Percentiles rank a stretch among this genome's conserved stretches.
Conservation (phyloP, 2,113 vertebrate species). For the Ifrita kowaldi region DNA sequence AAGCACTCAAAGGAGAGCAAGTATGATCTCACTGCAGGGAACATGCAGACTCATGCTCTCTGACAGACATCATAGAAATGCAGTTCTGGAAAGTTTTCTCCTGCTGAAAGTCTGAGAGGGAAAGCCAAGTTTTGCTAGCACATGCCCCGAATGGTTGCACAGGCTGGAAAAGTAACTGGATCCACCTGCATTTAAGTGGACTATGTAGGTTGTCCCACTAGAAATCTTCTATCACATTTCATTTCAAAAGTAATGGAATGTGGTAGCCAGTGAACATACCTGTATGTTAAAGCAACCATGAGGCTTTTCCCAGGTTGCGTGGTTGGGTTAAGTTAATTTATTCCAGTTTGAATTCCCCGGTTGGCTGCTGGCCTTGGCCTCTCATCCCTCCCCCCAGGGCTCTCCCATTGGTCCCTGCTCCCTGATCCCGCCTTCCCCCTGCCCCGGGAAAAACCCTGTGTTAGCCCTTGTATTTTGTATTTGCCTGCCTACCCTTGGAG, state of each 20-base stretch:
- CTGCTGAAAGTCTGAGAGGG: not conserved
- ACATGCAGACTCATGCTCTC: fast-evolving
- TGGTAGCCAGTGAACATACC: too few species aligned
- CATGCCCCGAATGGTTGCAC: not conserved
- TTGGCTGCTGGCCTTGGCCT: too few species aligned
- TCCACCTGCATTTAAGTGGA: not conserved
- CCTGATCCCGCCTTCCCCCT: too few species aligned
- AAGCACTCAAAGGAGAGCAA: not conserved
- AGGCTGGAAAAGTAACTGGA: not conserved
- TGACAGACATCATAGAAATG: not conserved
- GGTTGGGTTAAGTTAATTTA: too few species aligned
- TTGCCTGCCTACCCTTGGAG: too few species aligned
- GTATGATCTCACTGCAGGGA: not conserved
- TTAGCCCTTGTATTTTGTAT: too few species aligned
- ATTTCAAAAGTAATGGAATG: not conserved
- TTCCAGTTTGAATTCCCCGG: too few species aligned
- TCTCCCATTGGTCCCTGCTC: too few species aligned
- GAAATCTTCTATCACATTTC: not conserved
- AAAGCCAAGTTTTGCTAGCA: not conserved
- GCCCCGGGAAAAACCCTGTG: too few species aligned
- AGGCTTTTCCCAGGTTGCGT: too few species aligned
- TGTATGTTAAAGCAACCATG: too few species aligned
- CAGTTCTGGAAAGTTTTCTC: not conserved
- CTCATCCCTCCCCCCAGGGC: too few species aligned
- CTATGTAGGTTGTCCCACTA: not conserved